These are phyloP conservation scores for Pachypanchax playfairii DNA, from an alignment of 2,113 vertebrate species.

Conservation along the genomic window DNA sequence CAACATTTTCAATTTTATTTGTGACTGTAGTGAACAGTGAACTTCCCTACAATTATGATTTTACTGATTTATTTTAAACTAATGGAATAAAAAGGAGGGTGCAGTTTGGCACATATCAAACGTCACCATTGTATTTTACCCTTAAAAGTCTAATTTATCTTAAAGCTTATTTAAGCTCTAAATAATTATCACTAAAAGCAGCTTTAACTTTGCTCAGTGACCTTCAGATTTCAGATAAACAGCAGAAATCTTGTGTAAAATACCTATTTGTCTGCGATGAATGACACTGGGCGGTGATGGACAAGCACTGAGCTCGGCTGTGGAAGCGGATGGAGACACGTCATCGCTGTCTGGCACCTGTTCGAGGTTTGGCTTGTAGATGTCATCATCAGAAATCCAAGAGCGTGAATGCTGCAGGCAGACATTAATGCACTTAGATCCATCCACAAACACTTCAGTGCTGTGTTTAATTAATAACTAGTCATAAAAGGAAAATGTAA, in stretches of 20 bases:
- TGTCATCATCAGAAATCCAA: conserved; percentile 95
- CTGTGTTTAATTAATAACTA: not conserved
- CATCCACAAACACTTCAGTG: not conserved
- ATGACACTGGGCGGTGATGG: conserved; percentile 79
- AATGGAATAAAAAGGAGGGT: too few relatives aligned
- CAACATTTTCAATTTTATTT: too few relatives aligned
- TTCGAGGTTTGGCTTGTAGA: conserved; percentile 81
- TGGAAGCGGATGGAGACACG: not conserved
- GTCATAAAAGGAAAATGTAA: not conserved
- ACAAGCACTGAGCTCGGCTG: conserved; percentile 33
- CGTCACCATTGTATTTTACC: too few relatives aligned
- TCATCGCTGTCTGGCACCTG: conserved; percentile 37
- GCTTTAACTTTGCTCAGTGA: not conserved
- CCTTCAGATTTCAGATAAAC: not conserved
- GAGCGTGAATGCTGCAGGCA: conserved; percentile 79
- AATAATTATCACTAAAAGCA: too few relatives aligned
- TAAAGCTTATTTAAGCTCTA: too few relatives aligned
- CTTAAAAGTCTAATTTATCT: too few relatives aligned
- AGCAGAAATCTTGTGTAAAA: not conserved
- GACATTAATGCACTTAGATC: not conserved
- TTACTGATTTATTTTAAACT: too few relatives aligned
- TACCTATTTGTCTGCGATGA: conserved; percentile 91
- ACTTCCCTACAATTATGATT: too few relatives aligned
- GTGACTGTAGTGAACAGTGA: too few relatives aligned
- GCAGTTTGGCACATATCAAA: too few relatives aligned